These are phyloP conservation scores for Pollimyrus isidori DNA, from an alignment of 2,113 vertebrate species.

Conservation along the genomic window DNA sequence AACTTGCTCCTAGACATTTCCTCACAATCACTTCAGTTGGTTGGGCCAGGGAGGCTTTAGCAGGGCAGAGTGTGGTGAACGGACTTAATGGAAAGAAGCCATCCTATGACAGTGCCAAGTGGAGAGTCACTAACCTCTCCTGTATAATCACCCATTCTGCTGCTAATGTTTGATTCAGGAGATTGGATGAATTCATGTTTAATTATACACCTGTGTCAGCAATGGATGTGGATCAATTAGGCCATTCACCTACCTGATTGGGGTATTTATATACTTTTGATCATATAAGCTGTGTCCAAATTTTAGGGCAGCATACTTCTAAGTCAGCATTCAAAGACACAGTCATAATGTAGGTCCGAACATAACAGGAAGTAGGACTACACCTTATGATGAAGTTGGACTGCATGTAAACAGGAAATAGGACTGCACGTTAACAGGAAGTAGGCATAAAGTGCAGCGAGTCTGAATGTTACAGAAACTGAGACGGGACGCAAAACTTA, in stretches of 20 bases:
- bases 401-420: too few species aligned
- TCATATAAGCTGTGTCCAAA: background rate
- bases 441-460: background rate
- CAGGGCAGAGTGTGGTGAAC: background rate
- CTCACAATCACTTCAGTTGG: background rate
- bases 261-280: background rate
- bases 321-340: background rate
- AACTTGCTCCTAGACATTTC: background rate
- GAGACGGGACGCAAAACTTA: background rate
- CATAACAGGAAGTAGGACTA: background rate
- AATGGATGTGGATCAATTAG: background rate
- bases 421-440: too few species aligned
- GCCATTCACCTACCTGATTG: background rate
- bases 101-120: background rate
- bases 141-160: background rate
- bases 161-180: background rate
- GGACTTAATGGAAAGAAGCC: background rate
- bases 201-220: background rate
- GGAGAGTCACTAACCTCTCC: background rate
- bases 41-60: background rate
- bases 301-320: background rate
- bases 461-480: background rate
- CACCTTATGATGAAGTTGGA: background rate
- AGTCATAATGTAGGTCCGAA: background rate
- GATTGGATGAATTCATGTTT: background rate